phyloP scores from a whole-genome alignment of 2,113 vertebrate species.

The Urocitellus parryii region DNA sequence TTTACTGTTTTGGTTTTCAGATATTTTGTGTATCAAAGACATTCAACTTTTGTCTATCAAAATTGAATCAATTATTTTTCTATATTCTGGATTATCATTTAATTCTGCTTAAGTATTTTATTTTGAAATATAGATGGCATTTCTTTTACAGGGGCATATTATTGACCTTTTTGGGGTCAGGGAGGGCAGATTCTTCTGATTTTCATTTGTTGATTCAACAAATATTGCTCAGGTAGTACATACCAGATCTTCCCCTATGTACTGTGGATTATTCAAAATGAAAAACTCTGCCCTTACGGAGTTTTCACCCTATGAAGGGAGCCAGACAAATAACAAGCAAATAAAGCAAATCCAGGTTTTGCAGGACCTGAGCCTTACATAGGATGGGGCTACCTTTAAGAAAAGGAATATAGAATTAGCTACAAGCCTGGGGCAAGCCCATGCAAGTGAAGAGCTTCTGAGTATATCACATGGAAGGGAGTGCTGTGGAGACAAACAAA shows the following conservation, averaged over 20 bases:
- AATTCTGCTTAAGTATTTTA: not conserved
- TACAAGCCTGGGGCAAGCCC: not conserved
- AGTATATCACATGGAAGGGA: not conserved
- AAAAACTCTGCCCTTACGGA: not conserved
- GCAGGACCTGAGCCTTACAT: not conserved
- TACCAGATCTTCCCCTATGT: not conserved
- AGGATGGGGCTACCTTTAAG: not conserved
- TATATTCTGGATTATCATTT: not conserved
- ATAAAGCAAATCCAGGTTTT: not conserved
- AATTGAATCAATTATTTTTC: not conserved
- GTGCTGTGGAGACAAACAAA: not conserved
- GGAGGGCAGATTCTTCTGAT: not conserved
- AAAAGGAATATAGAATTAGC: not conserved
- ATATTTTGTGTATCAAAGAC: not conserved
- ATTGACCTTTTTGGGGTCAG: not conserved
- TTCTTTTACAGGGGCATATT: not conserved
- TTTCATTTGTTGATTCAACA: conserved; percentile 22
- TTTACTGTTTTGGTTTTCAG: not conserved
- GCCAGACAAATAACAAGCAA: not conserved
- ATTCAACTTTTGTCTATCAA: conserved; percentile 26
- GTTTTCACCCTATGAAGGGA: not conserved
- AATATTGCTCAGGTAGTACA: not conserved
- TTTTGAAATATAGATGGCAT: not conserved
- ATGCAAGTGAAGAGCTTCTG: not conserved
- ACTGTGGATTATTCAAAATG: not conserved